Evolutionary conservation across 2,113 vertebrate genomes (phyloP).

Genomic region (Antennarius striatus): DNA sequence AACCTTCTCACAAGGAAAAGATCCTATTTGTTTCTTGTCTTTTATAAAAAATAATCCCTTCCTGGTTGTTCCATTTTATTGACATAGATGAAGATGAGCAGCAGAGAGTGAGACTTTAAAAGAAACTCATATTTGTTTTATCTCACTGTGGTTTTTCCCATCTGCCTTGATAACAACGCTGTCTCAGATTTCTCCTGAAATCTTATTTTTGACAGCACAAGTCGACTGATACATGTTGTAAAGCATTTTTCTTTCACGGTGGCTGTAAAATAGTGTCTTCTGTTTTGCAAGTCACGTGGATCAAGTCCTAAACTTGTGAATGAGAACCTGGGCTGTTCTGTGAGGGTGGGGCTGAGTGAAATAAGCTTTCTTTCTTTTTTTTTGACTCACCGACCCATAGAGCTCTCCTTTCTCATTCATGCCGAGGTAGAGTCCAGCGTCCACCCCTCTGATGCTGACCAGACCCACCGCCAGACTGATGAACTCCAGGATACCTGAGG

Average conservation of each 20-base stretch:
- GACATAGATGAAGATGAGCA: not conserved
- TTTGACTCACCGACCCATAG: conserved; percentile 96
- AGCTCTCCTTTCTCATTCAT: conserved; percentile 99
- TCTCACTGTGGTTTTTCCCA: conserved; percentile 61
- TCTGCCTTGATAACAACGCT: conserved; percentile 59
- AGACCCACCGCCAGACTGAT: conserved; percentile 98
- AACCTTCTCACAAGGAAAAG: conserved; percentile 5
- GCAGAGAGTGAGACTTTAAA: conserved; percentile 15
- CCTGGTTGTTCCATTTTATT: not conserved
- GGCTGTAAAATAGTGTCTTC: not conserved
- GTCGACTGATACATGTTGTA: not conserved
- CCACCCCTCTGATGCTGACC: conserved; percentile 98
- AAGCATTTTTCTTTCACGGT: not conserved
- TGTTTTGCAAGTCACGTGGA: not conserved
- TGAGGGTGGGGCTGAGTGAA: conserved; percentile 24
- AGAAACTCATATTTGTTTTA: conserved; percentile 61
- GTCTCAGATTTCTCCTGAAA: conserved; percentile 16
- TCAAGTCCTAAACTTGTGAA: conserved; percentile 10
- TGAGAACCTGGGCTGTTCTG: conserved; percentile 14
- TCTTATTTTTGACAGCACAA: not conserved
- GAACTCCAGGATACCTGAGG: conserved; percentile 96
- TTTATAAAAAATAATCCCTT: not conserved
- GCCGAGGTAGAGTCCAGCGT: conserved; percentile 95
- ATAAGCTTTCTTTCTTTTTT: not conserved
- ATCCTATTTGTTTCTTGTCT: too few species aligned